phyloP scores from a whole-genome alignment of 2,888 invertebrate species.

The Ecdyonurus torrentis region DNA sequence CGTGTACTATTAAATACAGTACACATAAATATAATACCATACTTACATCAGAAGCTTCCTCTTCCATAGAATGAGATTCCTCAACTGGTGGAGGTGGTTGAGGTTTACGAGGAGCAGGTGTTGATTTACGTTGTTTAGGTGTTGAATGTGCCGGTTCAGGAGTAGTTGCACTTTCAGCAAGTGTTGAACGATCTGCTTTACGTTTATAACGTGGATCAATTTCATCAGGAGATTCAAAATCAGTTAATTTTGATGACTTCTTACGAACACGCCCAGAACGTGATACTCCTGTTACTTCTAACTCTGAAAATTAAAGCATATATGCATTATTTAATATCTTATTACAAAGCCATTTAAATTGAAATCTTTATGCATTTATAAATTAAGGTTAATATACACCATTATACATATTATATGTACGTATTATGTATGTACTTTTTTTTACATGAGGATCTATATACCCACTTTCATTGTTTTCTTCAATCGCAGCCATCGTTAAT shows the following conservation, averaged over 20 bases:
- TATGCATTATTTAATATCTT: no score
- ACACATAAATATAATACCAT: no score
- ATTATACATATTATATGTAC: no score
- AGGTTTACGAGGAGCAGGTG: background rate
- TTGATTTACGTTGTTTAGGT: background rate
- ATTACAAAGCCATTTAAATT: no score
- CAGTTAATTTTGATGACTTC: conserved; percentile 86
- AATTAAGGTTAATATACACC: no score
- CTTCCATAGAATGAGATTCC: background rate
- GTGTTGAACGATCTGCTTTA: conserved; percentile 19
- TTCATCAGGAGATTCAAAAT: conserved; percentile 84
- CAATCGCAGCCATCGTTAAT: no score
- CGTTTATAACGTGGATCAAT: conserved; percentile 44
- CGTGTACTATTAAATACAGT: no score
- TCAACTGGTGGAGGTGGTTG: background rate
- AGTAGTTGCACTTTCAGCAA: conserved; percentile 10
- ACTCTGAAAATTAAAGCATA: no score
- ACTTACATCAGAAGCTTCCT: background rate
- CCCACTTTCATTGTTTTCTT: no score
- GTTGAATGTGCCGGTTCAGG: conserved; percentile 4
- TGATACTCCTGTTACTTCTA: conserved; percentile 74
- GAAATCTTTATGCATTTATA: no score
- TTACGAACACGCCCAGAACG: conserved; percentile 81
- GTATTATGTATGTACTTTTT: no score
- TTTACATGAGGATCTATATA: no score